phyloP scores from a whole-genome alignment of 2,113 vertebrate species.

The Perca fluviatilis region DNA sequence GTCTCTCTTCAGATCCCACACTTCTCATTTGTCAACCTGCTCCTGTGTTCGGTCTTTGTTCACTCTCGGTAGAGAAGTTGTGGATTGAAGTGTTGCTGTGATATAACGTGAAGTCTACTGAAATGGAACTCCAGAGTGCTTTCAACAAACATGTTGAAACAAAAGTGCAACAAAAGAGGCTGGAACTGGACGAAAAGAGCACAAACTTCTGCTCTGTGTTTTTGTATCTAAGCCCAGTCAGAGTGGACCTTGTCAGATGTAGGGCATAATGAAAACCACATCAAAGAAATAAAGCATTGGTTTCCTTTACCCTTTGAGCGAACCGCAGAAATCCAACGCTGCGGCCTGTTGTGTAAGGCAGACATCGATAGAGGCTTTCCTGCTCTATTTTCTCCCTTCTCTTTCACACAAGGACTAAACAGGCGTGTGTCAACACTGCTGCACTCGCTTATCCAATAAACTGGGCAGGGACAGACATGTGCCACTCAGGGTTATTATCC shows the following conservation, averaged over 20 bases:
- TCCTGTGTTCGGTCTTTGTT: background rate
- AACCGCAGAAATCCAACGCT: slow-evolving; percentile 42
- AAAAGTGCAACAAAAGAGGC: background rate
- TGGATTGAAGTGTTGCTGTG: background rate
- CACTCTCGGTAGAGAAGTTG: background rate
- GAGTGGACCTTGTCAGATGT: slow-evolving; percentile 23
- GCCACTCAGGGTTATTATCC: slow-evolving; percentile 2
- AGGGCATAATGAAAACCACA: slow-evolving; percentile 51
- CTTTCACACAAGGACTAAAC: slow-evolving; percentile 23
- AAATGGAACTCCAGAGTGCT: slow-evolving; percentile 13
- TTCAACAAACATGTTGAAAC: slow-evolving; percentile 11
- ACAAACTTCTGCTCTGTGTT: background rate
- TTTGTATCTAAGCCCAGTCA: slow-evolving; percentile 8
- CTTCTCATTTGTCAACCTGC: slow-evolving; percentile 1
- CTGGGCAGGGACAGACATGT: background rate
- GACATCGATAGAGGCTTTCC: slow-evolving; percentile 7
- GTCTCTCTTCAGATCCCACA: slow-evolving; percentile 16
- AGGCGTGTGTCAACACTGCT: slow-evolving; percentile 9
- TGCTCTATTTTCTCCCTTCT: background rate
- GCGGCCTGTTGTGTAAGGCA: slow-evolving; percentile 26
- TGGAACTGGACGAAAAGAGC: background rate
- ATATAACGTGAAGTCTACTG: slow-evolving; percentile 1
- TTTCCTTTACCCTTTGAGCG: slow-evolving; percentile 8
- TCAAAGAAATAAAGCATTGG: slow-evolving; percentile 30
- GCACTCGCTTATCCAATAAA: slow-evolving; percentile 14